Percentiles rank a stretch among this genome's conserved stretches.
Evolutionary conservation across 2,113 vertebrate genomes (phyloP).

Genomic region (Periophthalmus modestus): DNA sequence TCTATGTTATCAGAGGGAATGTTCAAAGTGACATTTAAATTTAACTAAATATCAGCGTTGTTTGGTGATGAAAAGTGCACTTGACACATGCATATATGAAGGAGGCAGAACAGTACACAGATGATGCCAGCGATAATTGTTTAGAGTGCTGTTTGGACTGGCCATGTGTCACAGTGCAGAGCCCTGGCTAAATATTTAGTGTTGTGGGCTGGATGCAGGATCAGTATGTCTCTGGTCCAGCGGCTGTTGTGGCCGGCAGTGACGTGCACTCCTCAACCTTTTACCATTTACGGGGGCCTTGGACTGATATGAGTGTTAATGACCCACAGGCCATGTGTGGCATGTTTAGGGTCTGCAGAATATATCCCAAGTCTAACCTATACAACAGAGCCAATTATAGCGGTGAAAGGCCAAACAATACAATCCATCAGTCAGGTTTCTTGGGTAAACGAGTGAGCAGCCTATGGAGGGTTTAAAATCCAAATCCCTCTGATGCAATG

Average conservation of each 20-base stretch:
- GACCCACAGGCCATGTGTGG: constrained; percentile 76
- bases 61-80: neutral
- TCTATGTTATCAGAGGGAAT: neutral
- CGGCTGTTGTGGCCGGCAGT: constrained; percentile 57
- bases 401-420: constrained; percentile 80
- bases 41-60: neutral
- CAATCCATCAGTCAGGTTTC: constrained; percentile 79
- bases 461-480: constrained; percentile 71
- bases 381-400: constrained; percentile 81
- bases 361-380: constrained; percentile 81
- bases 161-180: constrained; percentile 69
- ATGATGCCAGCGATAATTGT: constrained; percentile 74
- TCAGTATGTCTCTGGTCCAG: constrained; percentile 46
- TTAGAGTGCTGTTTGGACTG: constrained; percentile 76
- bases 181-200: constrained; percentile 80
- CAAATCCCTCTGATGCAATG: constrained; percentile 71
- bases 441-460: constrained; percentile 74
- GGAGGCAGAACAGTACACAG: constrained; percentile 63
- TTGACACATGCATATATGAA: constrained; percentile 57
- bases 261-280: constrained; percentile 71
- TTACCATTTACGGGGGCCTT: constrained; percentile 77
- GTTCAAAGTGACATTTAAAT: constrained; percentile 20
- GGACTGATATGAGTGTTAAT: constrained; percentile 79
- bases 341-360: constrained; percentile 83
- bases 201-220: constrained; percentile 56